phyloP scores from a whole-genome alignment of 2,888 invertebrate genomes.

The Mystacides longicornis region DNA sequence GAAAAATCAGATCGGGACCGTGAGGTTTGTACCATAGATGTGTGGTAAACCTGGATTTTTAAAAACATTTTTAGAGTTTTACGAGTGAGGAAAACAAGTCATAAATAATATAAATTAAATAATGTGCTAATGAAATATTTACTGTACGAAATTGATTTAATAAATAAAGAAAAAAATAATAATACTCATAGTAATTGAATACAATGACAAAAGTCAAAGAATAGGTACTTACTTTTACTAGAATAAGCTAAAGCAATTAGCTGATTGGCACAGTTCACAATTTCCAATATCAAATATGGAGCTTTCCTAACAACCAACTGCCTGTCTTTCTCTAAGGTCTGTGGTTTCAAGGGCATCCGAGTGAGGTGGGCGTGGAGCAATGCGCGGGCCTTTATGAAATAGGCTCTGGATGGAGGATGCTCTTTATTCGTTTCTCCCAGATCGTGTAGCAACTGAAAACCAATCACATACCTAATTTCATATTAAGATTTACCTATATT shows the following conservation, averaged over 20 bases:
- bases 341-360: constrained; percentile 69
- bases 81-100: no score
- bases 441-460: constrained; percentile 71
- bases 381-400: constrained; percentile 89
- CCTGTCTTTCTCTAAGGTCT: constrained; percentile 77
- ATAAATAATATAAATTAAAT: no score
- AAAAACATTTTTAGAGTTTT: no score
- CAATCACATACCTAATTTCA: background rate
- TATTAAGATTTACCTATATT: background rate
- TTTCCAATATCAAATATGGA: constrained; percentile 93
- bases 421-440: constrained; percentile 96
- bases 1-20: no score
- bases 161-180: no score
- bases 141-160: no score
- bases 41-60: no score
- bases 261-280: constrained; percentile 93
- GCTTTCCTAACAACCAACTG: constrained; percentile 81
- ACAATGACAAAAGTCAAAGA: no score
- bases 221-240: constrained; percentile 73
- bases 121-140: no score
- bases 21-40: no score
- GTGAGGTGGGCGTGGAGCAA: constrained; percentile 92
- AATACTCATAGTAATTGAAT: no score
- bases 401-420: constrained; percentile 82
- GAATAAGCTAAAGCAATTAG: constrained; percentile 87